Base-by-base conservation (phyloP, 2,888 invertebrate genomes). In the Gymnocheta viridis region DNA sequence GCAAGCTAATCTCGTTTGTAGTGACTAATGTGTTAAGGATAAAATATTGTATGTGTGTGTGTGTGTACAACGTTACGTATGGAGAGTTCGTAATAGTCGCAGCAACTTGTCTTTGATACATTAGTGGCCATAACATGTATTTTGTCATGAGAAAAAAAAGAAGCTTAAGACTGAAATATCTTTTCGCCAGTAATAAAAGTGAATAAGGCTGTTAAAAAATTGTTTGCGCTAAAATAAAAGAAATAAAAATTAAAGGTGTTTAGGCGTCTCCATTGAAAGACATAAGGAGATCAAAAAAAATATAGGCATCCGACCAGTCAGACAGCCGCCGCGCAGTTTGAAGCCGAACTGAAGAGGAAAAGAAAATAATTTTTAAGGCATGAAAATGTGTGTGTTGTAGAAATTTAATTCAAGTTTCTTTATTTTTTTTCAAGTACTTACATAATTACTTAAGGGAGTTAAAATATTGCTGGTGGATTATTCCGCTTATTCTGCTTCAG, bases 91-190 rank as follows among this genome's bases (percentile, higher is more conserved):
- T 49, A 22, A 29, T 54, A 62, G 54, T 22, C 44, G 62, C 54
- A 54, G 58, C 70, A 64, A 58, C 67, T 77, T 77, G 77, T 77
- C 77, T 58, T 32, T 17, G 19, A 1, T 35, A 49, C 35, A 58
- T 77, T 56, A 66, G 54, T 56, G 76, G 69, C 44, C 70, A 64
- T 54, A 70, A 78, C 78, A 70, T 60, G 62, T 70, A 49, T 41
- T 69, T 27, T 32, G 60, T 51, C 41, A 38, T 64, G 62, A 54
- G 54, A 78, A 70, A 70, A 51, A n/a, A 60, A 51, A 22, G 54
- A n/a, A 49, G 60, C 19, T 29, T 22, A 29, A 7, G 14, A 19
- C 27, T 56, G 5, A 54, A 54, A 12, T 56, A 41, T 29, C 56
- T 10, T 32, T 32, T 22, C 24, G 5, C 4, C 17, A 22, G 47